Evolutionary conservation across 2,113 vertebrate species (phyloP), one percentile per base, ranked within the genome.

Genomic region (Bucco capensis): DNA sequence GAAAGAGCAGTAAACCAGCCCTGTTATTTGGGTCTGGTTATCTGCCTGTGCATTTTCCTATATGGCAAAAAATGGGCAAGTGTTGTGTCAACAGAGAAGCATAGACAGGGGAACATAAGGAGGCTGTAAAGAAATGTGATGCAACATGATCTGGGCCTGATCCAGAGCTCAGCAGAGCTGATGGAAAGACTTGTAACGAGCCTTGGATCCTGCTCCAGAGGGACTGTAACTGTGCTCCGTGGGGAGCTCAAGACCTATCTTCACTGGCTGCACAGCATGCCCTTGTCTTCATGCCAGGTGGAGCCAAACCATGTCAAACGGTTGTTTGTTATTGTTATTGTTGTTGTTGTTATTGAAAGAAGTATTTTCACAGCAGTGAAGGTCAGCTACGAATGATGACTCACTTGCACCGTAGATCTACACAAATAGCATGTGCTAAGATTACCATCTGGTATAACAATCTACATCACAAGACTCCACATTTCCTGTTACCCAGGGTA

Each of bases 401-500:
- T 98, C 98, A 98, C 86, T 92, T 95, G 82, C 92, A 94, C 83
- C 95, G 24, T 95, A 90, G 94, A 97, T 97, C 96, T 97, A 97
- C 97, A 97, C 96, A 97, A 98, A 97, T 96, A 97, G 96, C 97
- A 96, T 98, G 97, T 96, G 97, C 97, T 98, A 95, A 96, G 97
- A 96, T 97, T 97, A 95, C 97, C 98, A 98, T 98, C 98, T 98
- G 98, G 97, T 98, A 97, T 97, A 98, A 97, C 96, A 97, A 98
- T 98, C 97, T 98, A 95, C 97, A 98, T 98, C 98, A 97, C 97
- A 98, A 98, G 97, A 97, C 97, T 97, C 96, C 98, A 98, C 97
- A 96, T 98, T 98, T 98, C 98, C 98, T 98, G 97, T 98, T 98
- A 97, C 97, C 97, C 97, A 95, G 97, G 95, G 97, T 97, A 98